Base-by-base conservation (phyloP, 1,140 invertebrate genomes). In the Scaptomyza graminum region DNA sequence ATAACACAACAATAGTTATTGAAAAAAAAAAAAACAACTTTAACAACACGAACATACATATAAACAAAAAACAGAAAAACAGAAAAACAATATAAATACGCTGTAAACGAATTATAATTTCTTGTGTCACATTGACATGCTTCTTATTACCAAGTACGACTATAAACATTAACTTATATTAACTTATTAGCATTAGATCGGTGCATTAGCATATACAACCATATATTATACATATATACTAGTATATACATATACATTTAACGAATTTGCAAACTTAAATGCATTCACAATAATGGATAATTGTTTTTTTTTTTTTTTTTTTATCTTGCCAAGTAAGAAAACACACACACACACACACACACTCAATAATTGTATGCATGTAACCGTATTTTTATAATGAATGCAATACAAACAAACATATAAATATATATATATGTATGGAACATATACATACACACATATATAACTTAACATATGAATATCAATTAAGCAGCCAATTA, bases 51-150 rank as follows among this genome's bases (percentile, higher is more conserved):
- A 0, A 55, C n/a, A 37, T 28, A 11, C 44, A 72, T 44, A 70
- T 55, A 41, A 54, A 64, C 37, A 13, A 46, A 25, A 52, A 65
- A 44, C 54, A 49, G n/a, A n/a, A n/a, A n/a, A n/a, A n/a, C n/a
- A n/a, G n/a, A n/a, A n/a, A n/a, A 54, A 39, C 12, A 22, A 74
- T 28, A 56, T 31, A 64, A 65, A 60, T 74, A 57, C 74, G 74
- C 74, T 77, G 74, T 77, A 74, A 74, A 74, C 72, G 72, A 78
- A 75, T 71, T 72, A 60, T 78, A 52, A 67, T 81, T 78, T 75
- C 64, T 68, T 81, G 73, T 81, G 78, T 81, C 78, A 81, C 78
- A 81, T 81, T 81, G 78, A 81, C 78, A 81, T 81, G 78, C 78
- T 78, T 81, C 63, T 78, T 81, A 47, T 64, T 52, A 62, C 46